Evolutionary conservation across 1,140 invertebrate genomes (phyloP), one percentile per base, ranked within the genome.

Genomic region (Streblospio benedicti): DNA sequence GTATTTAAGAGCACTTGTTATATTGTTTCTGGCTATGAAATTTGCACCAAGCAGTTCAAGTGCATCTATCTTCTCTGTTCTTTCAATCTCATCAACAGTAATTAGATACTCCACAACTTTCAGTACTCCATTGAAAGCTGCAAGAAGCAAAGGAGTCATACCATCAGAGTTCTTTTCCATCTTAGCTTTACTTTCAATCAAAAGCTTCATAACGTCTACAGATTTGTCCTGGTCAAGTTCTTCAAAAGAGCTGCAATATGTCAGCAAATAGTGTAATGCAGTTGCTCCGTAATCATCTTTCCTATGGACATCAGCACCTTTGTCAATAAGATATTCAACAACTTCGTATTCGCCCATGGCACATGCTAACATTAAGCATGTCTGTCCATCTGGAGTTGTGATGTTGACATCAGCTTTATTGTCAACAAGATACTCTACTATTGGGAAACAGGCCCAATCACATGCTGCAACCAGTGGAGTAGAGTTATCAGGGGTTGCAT

Each of bases 201-300:
- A 81, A 71, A 96, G 82, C 80, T 93, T 92, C 68, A 97, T 83
- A 68, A 96, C 94, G 65, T 91, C 88, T 47, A 96, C n/a, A n/a
- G n/a, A n/a, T n/a, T n/a, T n/a, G n/a, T n/a, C n/a, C n/a, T n/a
- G n/a, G n/a, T n/a, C n/a, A n/a, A n/a, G n/a, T n/a, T n/a, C n/a
- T n/a, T n/a, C n/a, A n/a, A n/a, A n/a, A n/a, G n/a, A n/a, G n/a
- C n/a, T n/a, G n/a, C n/a, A n/a, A n/a, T 90, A 93, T 76, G 97
- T 93, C 0, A 93, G 93, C 74, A 91, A 94, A 72, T 97, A 93
- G 78, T 97, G 93, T 28, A 97, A 72, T 20, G 93, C 93, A 16
- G 93, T 97, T 73, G 96, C 95, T 1, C 91, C 93, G 81, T 94
- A 96, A 12, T 93, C 86, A 77, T 90, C 94, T 79, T 93, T 93